Evolutionary conservation across 2,888 invertebrate genomes (phyloP), one percentile per base, ranked within the genome.

Genomic region (Byasa hedistus): DNA sequence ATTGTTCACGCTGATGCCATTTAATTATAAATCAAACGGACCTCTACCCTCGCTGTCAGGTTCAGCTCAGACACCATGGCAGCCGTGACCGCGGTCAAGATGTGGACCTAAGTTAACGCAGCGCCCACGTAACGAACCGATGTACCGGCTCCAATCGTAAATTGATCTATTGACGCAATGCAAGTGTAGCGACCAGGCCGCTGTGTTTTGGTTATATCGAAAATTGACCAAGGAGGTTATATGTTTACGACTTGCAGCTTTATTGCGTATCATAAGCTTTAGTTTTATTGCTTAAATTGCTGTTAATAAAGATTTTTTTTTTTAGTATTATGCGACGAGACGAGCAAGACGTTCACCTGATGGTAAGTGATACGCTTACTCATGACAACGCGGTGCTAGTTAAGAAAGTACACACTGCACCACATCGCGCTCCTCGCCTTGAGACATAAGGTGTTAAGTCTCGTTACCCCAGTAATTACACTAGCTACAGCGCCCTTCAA

Each of bases 101-200:
- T 60, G 70, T 72, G 72, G 56, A 68, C 68, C 62, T 62, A 64
- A 72, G 66, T 61, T 72, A 69, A 71, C 72, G 72, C 64, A 70
- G 73, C 82, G 75, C 85, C 85, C 76, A 84, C 86, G 69, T 71
- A 67, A 68, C 69, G 52, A 66, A 66, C 64, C 72, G 73, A 74
- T 72, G 65, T 69, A 69, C 74, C 81, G 80, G 73, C 69, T 70
- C 82, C 71, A 84, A 85, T 83, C 79, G 79, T 76, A 81, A 82
- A 85, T 84, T 80, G 79, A 76, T 78, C 70, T 76, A 79, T 76
- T 78, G 76, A 77, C 78, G 74, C 79, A 76, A 80, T 79, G 74
- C 76, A 65, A 27, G 59, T 39, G 51, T 24, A n/a, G 63, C 61
- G 52, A 61, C 39, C 61, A 48, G n/a, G 39, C 22, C 24, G 23